Evolutionary conservation across 2,888 invertebrate genomes (phyloP).

Genomic region (Athripsodes cinereus): DNA sequence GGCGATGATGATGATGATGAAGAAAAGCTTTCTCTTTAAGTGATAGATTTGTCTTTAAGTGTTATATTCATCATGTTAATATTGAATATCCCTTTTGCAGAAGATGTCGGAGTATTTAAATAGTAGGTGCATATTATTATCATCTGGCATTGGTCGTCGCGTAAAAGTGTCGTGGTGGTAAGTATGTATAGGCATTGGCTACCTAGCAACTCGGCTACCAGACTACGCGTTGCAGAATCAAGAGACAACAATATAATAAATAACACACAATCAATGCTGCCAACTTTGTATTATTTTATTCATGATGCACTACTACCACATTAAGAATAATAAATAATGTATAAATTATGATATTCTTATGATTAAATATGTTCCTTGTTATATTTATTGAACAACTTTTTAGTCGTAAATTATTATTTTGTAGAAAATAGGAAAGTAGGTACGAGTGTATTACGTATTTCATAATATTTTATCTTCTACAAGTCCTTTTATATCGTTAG

Average conservation of each 20-base stretch:
- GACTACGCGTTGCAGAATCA: not conserved
- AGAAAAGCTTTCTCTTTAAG: too few species aligned
- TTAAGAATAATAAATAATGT: too few species aligned
- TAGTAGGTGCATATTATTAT: too few species aligned
- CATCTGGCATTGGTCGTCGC: not conserved
- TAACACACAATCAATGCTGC: not conserved
- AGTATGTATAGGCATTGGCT: not conserved
- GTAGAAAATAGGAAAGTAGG: too few species aligned
- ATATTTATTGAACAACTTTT: slow-evolving; percentile 8
- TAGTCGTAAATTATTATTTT: too few species aligned
- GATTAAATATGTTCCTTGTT: not conserved
- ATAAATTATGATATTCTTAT: not conserved
- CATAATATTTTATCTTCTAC: too few species aligned
- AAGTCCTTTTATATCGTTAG: too few species aligned
- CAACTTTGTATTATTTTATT: not conserved
- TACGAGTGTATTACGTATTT: too few species aligned
- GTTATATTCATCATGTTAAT: too few species aligned
- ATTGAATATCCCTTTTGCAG: not conserved
- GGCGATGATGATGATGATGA: too few species aligned
- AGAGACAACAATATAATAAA: not conserved
- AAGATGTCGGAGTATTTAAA: not conserved
- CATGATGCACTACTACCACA: not conserved
- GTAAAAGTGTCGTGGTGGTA: not conserved
- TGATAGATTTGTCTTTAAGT: too few species aligned
- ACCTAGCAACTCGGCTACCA: not conserved